phyloP scores from a whole-genome alignment of 2,113 vertebrate genomes.

The Dermatemys mawii region DNA sequence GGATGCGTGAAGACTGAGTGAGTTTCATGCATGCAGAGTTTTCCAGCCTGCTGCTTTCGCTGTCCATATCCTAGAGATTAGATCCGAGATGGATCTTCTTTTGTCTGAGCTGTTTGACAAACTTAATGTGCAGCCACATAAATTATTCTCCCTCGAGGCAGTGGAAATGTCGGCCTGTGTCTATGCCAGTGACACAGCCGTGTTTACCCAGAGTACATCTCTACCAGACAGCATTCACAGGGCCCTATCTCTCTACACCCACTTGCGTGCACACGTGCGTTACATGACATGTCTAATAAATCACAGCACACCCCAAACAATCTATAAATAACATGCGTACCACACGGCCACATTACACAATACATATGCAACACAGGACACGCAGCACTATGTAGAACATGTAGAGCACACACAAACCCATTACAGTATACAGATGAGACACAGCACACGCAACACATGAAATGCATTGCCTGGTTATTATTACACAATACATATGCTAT shows the following conservation, averaged over 20 bases:
- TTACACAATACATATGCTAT: fast-evolving
- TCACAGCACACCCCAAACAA: not conserved
- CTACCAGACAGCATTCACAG: not conserved
- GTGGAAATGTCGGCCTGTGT: not conserved
- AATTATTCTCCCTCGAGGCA: conserved; percentile 48
- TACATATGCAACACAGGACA: not conserved
- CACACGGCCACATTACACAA: not conserved
- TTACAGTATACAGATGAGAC: not conserved
- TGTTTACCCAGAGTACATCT: not conserved
- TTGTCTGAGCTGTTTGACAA: conserved; percentile 41
- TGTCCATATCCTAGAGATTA: not conserved
- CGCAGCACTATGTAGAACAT: not conserved
- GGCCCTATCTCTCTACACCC: not conserved
- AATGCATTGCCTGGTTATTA: not conserved
- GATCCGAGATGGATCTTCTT: conserved; percentile 34
- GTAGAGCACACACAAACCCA: not conserved
- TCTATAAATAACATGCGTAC: not conserved
- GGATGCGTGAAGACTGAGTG: not conserved
- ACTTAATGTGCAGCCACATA: conserved; percentile 34
- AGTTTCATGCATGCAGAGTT: not conserved
- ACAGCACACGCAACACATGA: not conserved
- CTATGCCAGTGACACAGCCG: not conserved
- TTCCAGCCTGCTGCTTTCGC: conserved; percentile 39
- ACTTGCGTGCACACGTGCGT: fast-evolving
- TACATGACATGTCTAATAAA: not conserved